Percentiles rank a stretch among this genome's conserved stretches.
Evolutionary conservation across 2,797 vertebrate genomes (phyloP).

Genomic region (Pseudochirops cupreus): DNA sequence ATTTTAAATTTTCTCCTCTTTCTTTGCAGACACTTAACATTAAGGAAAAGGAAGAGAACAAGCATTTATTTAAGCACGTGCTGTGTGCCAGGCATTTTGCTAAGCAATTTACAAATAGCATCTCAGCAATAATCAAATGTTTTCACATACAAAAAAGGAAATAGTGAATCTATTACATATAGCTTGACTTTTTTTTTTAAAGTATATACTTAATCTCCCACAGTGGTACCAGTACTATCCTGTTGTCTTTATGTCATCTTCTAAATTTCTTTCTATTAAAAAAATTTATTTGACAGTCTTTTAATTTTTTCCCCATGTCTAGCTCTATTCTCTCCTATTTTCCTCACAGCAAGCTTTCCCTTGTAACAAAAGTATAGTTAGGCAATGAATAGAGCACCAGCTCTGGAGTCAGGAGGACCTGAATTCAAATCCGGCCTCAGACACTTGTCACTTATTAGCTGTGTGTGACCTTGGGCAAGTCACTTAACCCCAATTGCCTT

Average conservation of each 20-base stretch:
- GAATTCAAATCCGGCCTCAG: too few relatives aligned
- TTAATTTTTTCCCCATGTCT: neutral
- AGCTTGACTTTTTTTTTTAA: neutral
- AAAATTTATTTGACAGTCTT: neutral
- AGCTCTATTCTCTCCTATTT: neutral
- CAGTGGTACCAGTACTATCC: neutral
- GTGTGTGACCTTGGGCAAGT: too few relatives aligned
- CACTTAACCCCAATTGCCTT: too few relatives aligned
- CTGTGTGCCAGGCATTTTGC: neutral
- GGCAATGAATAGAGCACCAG: too few relatives aligned
- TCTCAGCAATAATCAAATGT: neutral
- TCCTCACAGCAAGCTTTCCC: neutral
- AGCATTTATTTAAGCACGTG: neutral
- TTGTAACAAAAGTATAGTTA: neutral
- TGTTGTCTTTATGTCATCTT: neutral
- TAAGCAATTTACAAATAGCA: neutral
- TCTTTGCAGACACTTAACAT: too few relatives aligned
- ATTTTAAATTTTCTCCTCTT: too few relatives aligned
- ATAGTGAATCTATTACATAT: neutral
- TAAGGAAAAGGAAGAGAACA: neutral
- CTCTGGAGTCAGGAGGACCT: too few relatives aligned
- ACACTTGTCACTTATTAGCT: too few relatives aligned
- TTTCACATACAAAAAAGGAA: neutral
- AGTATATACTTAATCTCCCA: neutral
- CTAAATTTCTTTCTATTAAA: neutral